Percentiles rank a stretch among this genome's conserved stretches.
phyloP scores from a whole-genome alignment of 64 coral and sea anemone species.

The Anthopleura sola region DNA sequence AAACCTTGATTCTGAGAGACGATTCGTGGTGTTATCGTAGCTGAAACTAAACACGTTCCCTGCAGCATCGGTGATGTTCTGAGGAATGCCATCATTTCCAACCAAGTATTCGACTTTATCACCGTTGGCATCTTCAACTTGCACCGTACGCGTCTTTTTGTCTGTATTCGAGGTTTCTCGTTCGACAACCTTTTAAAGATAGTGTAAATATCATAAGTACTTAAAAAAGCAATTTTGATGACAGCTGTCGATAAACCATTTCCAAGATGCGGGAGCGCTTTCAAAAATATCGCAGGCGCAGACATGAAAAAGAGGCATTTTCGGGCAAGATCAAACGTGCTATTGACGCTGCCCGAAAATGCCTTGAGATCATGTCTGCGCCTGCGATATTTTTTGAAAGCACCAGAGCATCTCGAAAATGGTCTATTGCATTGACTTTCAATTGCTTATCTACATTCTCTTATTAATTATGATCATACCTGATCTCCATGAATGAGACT shows the following conservation, averaged over 20 bases:
- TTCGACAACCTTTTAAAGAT: not conserved
- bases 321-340: too few relatives aligned
- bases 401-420: too few relatives aligned
- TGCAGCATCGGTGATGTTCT: slow-evolving; percentile 63
- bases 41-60: slow-evolving; percentile 54
- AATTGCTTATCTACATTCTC: not conserved
- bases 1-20: slow-evolving; percentile 42
- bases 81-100: not conserved
- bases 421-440: not conserved
- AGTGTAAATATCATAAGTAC: not conserved
- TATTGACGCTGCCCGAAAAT: too few relatives aligned
- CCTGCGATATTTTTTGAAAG: too few relatives aligned
- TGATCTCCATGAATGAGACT: slow-evolving; percentile 49
- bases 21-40: slow-evolving; percentile 25
- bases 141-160: not conserved
- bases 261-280: too few relatives aligned
- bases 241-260: not conserved
- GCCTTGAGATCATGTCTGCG: too few relatives aligned
- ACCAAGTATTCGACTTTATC: not conserved
- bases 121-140: slow-evolving; percentile 6
- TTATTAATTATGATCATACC: slow-evolving; percentile 11
- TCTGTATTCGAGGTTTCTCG: not conserved
- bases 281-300: too few relatives aligned
- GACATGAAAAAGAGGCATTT: too few relatives aligned
- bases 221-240: too few relatives aligned